phyloP scores from a whole-genome alignment of 2,113 vertebrate genomes.

The Delphinus delphis region DNA sequence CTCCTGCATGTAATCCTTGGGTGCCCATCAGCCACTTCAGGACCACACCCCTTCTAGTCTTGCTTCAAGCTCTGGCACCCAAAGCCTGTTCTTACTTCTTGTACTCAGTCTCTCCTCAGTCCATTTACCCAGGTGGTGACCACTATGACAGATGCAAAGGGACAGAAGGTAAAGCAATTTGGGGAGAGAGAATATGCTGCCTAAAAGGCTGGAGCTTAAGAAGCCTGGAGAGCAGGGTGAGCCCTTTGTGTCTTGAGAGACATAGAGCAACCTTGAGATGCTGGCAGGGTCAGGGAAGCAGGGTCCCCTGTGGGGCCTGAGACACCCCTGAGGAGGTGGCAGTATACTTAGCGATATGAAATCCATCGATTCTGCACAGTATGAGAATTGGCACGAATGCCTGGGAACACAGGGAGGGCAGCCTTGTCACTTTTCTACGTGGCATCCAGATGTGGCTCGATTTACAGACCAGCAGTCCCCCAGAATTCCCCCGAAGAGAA shows the following conservation, averaged over 20 bases:
- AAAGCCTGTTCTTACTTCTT: not conserved
- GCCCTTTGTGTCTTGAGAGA: not conserved
- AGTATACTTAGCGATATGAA: not conserved
- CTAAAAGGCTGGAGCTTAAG: not conserved
- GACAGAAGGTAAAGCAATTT: not conserved
- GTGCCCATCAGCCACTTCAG: not conserved
- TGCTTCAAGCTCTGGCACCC: not conserved
- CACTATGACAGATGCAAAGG: not conserved
- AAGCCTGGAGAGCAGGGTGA: not conserved
- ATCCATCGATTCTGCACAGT: not conserved
- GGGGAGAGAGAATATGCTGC: not conserved
- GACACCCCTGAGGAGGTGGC: not conserved
- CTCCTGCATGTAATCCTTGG: not conserved
- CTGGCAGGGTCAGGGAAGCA: no score
- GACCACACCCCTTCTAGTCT: not conserved
- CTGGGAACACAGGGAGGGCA: not conserved
- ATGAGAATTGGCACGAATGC: not conserved
- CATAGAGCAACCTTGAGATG: no score
- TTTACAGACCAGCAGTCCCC: not conserved
- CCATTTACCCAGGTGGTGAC: not conserved
- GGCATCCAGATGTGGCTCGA: not conserved
- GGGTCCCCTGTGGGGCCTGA: not conserved
- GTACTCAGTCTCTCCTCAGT: not conserved
- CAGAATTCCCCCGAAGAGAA: not conserved
- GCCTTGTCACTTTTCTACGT: not conserved